A percentile compares a stretch with the other conserved stretches of the same genome.
These are phyloP conservation scores for Pterocles burchelli DNA, from an alignment of 2,113 vertebrate species.

Conservation along the genomic window DNA sequence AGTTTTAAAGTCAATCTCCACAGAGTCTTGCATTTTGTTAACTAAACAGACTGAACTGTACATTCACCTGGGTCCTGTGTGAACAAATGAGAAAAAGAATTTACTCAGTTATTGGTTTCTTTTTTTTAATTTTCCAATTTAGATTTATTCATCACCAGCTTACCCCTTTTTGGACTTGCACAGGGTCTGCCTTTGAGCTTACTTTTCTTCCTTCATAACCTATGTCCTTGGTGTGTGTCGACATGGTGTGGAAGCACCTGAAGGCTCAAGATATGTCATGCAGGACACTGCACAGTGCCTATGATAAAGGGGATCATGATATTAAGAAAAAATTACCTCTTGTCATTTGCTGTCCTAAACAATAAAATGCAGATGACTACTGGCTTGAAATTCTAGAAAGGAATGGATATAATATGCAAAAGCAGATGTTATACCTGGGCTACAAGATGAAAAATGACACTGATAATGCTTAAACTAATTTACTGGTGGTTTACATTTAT, in stretches of 20 bases:
- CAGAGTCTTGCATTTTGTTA: not conserved
- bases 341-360: not conserved
- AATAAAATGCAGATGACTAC: not conserved
- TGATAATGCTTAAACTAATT: not conserved
- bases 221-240: fast-evolving
- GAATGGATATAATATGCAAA: not conserved
- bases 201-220: not conserved
- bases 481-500: not conserved
- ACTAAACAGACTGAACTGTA: not conserved
- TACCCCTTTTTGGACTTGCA: not conserved
- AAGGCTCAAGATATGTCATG: not conserved
- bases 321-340: not conserved
- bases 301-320: not conserved
- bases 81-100: not conserved
- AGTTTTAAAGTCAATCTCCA: not conserved
- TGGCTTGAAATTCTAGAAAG: not conserved
- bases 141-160: not conserved
- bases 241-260: not conserved
- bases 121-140: not conserved
- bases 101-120: not conserved
- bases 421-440: not conserved
- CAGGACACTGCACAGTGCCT: not conserved
- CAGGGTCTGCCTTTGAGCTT: not conserved
- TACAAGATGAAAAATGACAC: not conserved
- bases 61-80: not conserved